phyloP scores from a whole-genome alignment of 2,888 invertebrate species.

The Mesoligia furuncula region DNA sequence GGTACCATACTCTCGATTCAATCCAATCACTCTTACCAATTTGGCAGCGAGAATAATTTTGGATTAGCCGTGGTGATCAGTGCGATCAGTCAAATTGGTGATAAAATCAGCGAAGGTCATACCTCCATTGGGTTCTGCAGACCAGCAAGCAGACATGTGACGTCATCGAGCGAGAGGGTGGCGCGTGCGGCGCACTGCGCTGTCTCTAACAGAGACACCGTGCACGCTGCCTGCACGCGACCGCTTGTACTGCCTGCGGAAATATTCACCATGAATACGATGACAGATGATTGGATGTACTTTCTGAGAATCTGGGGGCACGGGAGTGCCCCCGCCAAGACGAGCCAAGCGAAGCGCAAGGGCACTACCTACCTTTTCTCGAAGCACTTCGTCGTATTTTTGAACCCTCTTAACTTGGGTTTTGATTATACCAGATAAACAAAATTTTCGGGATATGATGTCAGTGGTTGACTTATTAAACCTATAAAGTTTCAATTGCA shows the following conservation, averaged over 20 bases:
- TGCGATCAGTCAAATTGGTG: too few species aligned
- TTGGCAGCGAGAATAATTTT: not conserved
- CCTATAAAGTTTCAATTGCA: too few species aligned
- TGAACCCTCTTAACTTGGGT: too few species aligned
- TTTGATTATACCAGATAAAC: too few species aligned
- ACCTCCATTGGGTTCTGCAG: conserved; percentile 93
- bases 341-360: too few species aligned
- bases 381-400: too few species aligned
- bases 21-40: not conserved
- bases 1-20: not conserved
- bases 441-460: too few species aligned
- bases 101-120: not conserved
- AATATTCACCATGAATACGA: not conserved
- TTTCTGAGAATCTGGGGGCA: too few species aligned
- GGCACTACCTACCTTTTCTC: too few species aligned
- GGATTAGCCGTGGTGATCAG: not conserved
- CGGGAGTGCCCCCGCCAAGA: too few species aligned
- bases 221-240: conserved; percentile 94
- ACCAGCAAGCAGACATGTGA: conserved; percentile 93
- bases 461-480: too few species aligned
- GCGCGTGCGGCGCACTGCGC: conserved; percentile 93
- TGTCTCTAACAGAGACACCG: conserved; percentile 95
- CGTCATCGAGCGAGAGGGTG: conserved; percentile 92
- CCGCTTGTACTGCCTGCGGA: conserved; percentile 91
- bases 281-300: not conserved